A percentile compares a stretch with the other conserved stretches of the same genome.
Evolutionary conservation across 2,888 invertebrate species (phyloP).

Genomic region (Oconnorella tubifera): DNA sequence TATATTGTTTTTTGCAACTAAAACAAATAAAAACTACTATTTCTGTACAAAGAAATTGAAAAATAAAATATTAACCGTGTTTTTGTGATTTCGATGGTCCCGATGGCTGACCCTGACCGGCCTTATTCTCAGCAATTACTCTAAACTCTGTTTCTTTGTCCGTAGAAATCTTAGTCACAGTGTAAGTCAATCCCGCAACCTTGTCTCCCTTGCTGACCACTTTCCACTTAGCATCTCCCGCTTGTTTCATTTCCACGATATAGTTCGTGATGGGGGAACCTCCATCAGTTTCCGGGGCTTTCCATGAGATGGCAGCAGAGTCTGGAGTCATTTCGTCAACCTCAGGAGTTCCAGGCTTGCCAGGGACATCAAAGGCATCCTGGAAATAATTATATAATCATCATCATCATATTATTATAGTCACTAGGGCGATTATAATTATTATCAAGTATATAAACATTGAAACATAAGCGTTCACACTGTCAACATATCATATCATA

Average conservation of each 20-base stretch:
- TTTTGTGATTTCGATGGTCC: conserved; percentile 31
- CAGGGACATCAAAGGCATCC: no score
- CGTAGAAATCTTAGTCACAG: conserved; percentile 42
- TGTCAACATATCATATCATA: no score
- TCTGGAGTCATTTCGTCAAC: conserved; percentile 47
- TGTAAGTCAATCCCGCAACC: conserved; percentile 20
- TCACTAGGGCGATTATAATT: no score
- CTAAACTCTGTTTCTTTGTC: conserved; percentile 62
- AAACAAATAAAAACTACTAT: neutral
- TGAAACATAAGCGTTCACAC: no score
- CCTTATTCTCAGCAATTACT: conserved; percentile 59
- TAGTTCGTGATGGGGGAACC: conserved; percentile 89
- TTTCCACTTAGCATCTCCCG: conserved; percentile 56
- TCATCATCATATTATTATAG: no score
- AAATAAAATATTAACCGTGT: no score
- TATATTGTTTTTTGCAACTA: neutral
- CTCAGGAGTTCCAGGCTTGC: conserved; percentile 49
- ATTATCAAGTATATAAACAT: no score
- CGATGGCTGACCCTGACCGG: conserved; percentile 60
- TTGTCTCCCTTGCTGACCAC: conserved; percentile 25
- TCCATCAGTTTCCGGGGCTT: conserved; percentile 66
- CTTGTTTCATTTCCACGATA: conserved; percentile 67
- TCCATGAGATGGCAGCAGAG: conserved; percentile 49
- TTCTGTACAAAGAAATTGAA: no score
- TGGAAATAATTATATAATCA: no score